Evolutionary conservation across 2,888 invertebrate species (phyloP), one percentile per base, ranked within the genome.

Genomic region (Hybos culiciformis): DNA sequence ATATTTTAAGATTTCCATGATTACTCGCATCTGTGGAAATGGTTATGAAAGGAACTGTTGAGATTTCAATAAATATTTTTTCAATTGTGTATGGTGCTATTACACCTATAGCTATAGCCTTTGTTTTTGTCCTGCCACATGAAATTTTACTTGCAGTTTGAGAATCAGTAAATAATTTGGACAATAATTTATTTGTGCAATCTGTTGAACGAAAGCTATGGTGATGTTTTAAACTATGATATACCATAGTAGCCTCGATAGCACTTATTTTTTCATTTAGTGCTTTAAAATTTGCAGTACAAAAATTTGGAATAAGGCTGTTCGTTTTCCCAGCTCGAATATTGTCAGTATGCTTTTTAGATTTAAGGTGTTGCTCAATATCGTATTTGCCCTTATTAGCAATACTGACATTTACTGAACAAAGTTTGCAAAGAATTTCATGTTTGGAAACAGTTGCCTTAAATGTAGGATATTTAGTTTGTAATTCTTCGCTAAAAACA

Each of bases 61-160:
- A 11, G 14, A 37, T 5, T 23, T 5, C 15, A 15, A 23, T 11
- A 7, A 21, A 14, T 15, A 23, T 19, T 12, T 20, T 14, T 14
- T 37, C n/a, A 37, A 37, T 21, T 9, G 21, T 23, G 19, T 19
- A 37, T 37, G 37, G 37, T 8, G 8, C 15, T 23, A 37, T 37
- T 21, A 21, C 37, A 29, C 39, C 47, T 20, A 42, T 44, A 11
- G 46, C 41, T 37, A 47, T 46, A 41, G 47, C 39, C 36, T 39
- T 42, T 36, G 39, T 39, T 39, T 45, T 42, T 24, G 45, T 45
- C 9, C 42, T 38, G 17, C 39, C 45, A 26, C 32, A 45, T 26
- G 44, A 29, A 44, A 21, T 21, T 14, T 36, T 36, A 20, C 20
- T 14, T 14, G n/a, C 34, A 3, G 19, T 19, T 34, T 34, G 19